Conservation (phyloP, 2,888 invertebrate species). For the Drosophila demipolita region DNA sequence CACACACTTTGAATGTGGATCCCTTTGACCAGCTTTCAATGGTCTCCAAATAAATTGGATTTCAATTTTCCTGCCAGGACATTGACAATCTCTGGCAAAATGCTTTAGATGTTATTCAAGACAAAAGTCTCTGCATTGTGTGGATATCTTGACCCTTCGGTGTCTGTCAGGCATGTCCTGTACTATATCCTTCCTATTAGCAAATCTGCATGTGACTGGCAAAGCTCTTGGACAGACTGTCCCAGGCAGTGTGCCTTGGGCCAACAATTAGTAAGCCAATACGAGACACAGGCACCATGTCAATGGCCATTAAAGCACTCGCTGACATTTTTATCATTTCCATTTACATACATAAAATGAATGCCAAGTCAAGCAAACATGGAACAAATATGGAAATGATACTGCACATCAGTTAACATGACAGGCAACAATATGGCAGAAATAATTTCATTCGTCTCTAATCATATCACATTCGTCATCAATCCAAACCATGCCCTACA, state of each 20-base stretch:
- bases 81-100: constrained; percentile 49
- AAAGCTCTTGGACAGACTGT: constrained; percentile 9
- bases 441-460: constrained; percentile 62
- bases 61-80: constrained; percentile 44
- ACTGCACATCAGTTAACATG: constrained; percentile 24
- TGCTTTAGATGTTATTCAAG: constrained; percentile 49
- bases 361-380: constrained; percentile 20
- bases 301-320: constrained; percentile 43
- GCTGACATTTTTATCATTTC: constrained; percentile 14
- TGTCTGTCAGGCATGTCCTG: constrained; percentile 11
- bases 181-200: constrained; percentile 11
- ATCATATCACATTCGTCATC: constrained; percentile 66
- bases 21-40: constrained; percentile 62
- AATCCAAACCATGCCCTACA: constrained; percentile 7
- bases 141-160: neutral
- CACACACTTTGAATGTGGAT: constrained; percentile 36
- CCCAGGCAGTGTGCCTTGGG: constrained; percentile 2
- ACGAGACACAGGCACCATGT: constrained; percentile 50
- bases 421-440: constrained; percentile 39
- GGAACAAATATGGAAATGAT: constrained; percentile 7
- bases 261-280: constrained; percentile 66
- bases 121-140: constrained; percentile 25
- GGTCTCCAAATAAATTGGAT: constrained; percentile 73
- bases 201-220: constrained; percentile 17
- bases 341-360: constrained; percentile 62